A percentile compares a stretch with the other conserved stretches of the same genome.
These are phyloP conservation scores for Cochlearius cochlearius DNA, from an alignment of 2,113 vertebrate species.

Conservation along the genomic window DNA sequence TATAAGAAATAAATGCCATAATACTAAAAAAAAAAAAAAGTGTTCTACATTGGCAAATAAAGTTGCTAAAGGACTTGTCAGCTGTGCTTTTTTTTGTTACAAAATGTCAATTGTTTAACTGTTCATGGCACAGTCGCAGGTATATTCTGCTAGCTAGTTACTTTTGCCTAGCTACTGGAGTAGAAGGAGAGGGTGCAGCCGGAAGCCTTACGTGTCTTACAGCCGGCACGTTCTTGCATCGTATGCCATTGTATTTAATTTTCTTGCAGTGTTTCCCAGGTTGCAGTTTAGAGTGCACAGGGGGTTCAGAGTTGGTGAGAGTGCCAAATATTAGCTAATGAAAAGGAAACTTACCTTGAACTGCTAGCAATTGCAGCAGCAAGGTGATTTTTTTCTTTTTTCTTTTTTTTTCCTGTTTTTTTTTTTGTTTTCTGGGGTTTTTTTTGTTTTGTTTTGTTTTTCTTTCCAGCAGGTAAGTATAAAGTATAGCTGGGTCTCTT, in stretches of 20 bases:
- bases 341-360: background rate
- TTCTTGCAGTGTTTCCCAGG: background rate
- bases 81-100: background rate
- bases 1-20: background rate
- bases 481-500: background rate
- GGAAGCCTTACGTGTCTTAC: background rate
- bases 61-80: background rate
- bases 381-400: background rate
- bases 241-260: background rate
- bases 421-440: too few species aligned
- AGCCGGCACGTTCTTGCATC: background rate
- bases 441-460: too few species aligned
- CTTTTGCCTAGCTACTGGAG: background rate
- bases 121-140: background rate
- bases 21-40: background rate
- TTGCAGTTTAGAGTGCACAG: background rate
- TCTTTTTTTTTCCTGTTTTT: too few species aligned
- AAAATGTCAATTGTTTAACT: background rate
- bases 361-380: background rate
- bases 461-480: background rate
- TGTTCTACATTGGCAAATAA: background rate
- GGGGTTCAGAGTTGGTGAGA: background rate
- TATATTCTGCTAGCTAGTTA: background rate
- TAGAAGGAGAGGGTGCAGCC: background rate
- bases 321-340: background rate